A percentile compares a stretch with the other conserved stretches of the same genome.
Evolutionary conservation across 2,797 vertebrate species (phyloP).

Genomic region (Falco berigora): DNA sequence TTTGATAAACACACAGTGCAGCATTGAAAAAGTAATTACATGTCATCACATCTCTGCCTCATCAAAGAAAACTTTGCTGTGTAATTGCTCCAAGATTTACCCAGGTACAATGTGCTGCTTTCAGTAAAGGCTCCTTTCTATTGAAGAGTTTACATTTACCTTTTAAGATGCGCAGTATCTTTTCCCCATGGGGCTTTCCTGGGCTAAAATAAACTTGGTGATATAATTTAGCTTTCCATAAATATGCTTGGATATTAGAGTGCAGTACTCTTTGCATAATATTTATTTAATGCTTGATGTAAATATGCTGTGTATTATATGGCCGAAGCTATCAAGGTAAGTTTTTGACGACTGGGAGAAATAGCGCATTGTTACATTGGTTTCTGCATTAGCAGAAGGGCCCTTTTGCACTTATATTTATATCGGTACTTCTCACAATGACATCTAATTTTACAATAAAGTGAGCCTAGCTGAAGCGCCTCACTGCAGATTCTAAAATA

Average conservation of each 20-base stretch:
- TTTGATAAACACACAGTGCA: conserved; percentile 94
- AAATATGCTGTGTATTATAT: conserved; percentile 65
- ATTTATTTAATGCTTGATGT: conserved; percentile 70
- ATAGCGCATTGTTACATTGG: conserved; percentile 58
- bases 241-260: conserved; percentile 69
- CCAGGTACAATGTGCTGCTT: conserved; percentile 66
- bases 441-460: conserved; percentile 76
- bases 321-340: conserved; percentile 47
- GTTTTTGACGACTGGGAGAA: conserved; percentile 62
- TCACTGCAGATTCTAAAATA: conserved; percentile 69
- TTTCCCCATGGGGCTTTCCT: conserved; percentile 61
- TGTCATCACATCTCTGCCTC: conserved; percentile 86
- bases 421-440: conserved; percentile 71
- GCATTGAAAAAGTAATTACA: conserved; percentile 96
- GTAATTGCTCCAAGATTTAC: conserved; percentile 78
- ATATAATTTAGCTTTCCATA: conserved; percentile 76
- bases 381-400: conserved; percentile 66
- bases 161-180: conserved; percentile 72
- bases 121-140: conserved; percentile 46
- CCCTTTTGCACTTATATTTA: conserved; percentile 72
- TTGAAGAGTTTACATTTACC: conserved; percentile 71
- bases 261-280: conserved; percentile 64
- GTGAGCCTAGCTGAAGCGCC: conserved; percentile 62
- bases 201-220: conserved; percentile 70
- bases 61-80: conserved; percentile 77